A percentile compares a stretch with the other conserved stretches of the same genome.
Evolutionary conservation across 2,888 invertebrate species (phyloP).

Genomic region (Thysanoteuthis rhombus): DNA sequence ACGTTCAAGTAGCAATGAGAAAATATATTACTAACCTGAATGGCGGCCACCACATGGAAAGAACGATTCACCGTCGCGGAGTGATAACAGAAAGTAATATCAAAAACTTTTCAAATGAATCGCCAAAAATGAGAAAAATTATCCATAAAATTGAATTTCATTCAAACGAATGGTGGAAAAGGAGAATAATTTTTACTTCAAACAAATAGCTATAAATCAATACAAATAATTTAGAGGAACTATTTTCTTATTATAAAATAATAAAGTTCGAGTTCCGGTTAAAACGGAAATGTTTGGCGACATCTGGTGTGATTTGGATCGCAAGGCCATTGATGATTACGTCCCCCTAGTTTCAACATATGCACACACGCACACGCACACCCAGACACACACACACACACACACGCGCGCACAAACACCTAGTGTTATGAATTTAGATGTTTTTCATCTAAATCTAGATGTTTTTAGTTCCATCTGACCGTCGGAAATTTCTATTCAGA

Average conservation of each 20-base stretch:
- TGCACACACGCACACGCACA: background rate
- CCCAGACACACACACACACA: background rate
- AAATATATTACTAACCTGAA: background rate
- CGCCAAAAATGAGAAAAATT: background rate
- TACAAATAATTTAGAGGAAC: background rate
- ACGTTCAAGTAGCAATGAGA: background rate
- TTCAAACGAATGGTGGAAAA: background rate
- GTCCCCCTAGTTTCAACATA: background rate
- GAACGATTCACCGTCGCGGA: background rate
- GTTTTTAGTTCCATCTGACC: too few relatives aligned
- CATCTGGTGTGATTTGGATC: background rate
- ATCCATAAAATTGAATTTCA: background rate
- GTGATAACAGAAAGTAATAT: background rate
- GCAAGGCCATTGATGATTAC: background rate
- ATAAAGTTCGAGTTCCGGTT: background rate
- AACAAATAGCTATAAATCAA: background rate
- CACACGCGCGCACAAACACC: too few relatives aligned
- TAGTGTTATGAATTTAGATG: too few relatives aligned
- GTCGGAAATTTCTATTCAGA: too few relatives aligned
- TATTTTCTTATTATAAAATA: background rate
- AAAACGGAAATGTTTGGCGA: background rate
- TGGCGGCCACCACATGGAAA: constrained; percentile 30
- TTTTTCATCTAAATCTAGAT: too few relatives aligned
- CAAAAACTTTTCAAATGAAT: background rate
- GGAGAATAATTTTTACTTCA: background rate